Evolutionary conservation across 2,797 vertebrate species (phyloP), one percentile per base, ranked within the genome.

Genomic region (Harpagifer antarcticus): DNA sequence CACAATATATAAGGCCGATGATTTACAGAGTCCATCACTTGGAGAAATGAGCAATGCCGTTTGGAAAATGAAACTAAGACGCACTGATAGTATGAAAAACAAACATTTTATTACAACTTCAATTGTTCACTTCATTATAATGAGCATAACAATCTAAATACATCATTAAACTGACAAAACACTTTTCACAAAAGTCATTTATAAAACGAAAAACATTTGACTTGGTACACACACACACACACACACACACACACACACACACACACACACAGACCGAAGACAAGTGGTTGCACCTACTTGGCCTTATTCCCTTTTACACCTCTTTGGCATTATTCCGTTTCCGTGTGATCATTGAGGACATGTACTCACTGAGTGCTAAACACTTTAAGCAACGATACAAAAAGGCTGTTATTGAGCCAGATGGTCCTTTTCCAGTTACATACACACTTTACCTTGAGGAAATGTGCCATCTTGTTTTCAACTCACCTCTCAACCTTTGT

Each of bases 351-450:
- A 78, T 77, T 89, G 78, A 76, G 67, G 56, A 76, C 7, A 31
- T 5, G 52, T n/a, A 74, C 33, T 66, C 64, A 50, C 53, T 60
- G 50, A 78, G 61, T 81, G 60, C 42, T 43, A 72, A 37, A 69
- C 45, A 44, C 67, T 66, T 44, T 54, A 68, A 68, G 42, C 53
- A 67, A 86, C 52, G 12, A 72, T n/a, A 64, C n/a, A 37, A 58
- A 80, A 75, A 76, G 19, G 49, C 72, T 83, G 74, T 82, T 71
- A 76, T 72, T 54, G 54, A 49, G 33, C 40, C 82, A 92, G 69
- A 84, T 85, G 84, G 74, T 71, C 40, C 64, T 68, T 82, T 88
- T 88, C 62, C 72, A 75, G 63, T 75, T 78, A 67, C 49, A 74
- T 44, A 64, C 31, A 58, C 68, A 56, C 15, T 63, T 49, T 17